Evolutionary conservation across 2,113 vertebrate species (phyloP), one percentile per base, ranked within the genome.

Genomic region (Anser brachyrhynchus): DNA sequence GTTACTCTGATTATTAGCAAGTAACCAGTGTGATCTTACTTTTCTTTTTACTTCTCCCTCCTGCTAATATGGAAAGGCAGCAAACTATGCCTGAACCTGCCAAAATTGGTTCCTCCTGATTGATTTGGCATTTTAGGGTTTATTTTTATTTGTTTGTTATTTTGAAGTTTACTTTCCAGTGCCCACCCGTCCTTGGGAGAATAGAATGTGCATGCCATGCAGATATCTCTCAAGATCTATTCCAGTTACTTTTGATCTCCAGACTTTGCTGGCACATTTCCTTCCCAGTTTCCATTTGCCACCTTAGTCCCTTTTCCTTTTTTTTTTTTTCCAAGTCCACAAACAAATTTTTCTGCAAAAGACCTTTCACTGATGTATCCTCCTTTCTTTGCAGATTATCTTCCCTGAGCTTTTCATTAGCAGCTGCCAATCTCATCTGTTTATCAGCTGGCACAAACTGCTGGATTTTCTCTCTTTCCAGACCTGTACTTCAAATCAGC

Each of bases 1-100:
- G 71, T 89, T 96, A 93, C 82, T 95, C 21, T 3, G 81, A 83
- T 92, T 96, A 93, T 95, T 95, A 91, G 64, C 49, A 87, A 93
- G 83, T 59, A 86, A 76, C 33, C 81, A 92, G 59, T 66, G 62
- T 61, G 71, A 65, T 87, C 85, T 58, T 33, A 62, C 75, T 93
- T 64, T 54, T 67, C 13, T 57, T 75, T 83, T 84, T 28, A 75
- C 10, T 89, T 93, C 84, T 87, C 41, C 23, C 28, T 94, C 15
- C 33, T 28, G 23, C 33, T 59, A 33, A 0, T 8, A 54, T 9
- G 16, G 41, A 85, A 91, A 90, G 37, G 10, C 61, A 87, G 59
- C 23, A 84, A 77, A 73, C 18, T 52, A 43, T 10, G 2, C 43
- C 83, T 61, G 71, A 88, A 90, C 83, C 9, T 51, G 9, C 22